Base-by-base conservation (phyloP, 2,113 vertebrate genomes). In the Aphyosemion australe region DNA sequence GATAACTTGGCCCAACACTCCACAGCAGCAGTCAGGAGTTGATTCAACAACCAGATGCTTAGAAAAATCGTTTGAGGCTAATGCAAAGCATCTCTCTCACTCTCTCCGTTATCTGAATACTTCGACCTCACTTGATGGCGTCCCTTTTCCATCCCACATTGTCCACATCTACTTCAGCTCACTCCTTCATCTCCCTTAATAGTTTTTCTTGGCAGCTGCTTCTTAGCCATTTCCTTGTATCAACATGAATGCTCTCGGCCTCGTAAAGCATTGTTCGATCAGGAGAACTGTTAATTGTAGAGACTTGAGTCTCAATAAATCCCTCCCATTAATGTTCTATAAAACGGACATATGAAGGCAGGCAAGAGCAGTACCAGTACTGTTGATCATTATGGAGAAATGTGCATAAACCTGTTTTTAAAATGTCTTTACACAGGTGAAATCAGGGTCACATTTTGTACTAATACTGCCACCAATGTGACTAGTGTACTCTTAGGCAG, bases 21-120 rank as follows among this genome's bases (percentile, higher is more conserved):
- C 46, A 48, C 51, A 69, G 80, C 67, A 69, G 58, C 55, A 71
- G 68, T 51, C 76, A 34, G 61, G 52, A 21, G 62, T 66, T 61
- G 47, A 86, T 80, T 85, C 69, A 70, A 72, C 52, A 45, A 54
- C 71, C 87, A 88, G 77, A 87, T 76, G 74, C 65, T 55, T 62
- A 2, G 2, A 54, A 26, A 63, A 70, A n/a, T n/a, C 58, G 60
- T 21, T 46, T 62, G n/a, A 42, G 52, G 65, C 55, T 67, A 53
- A 72, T 41, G 50, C 31, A 57, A 20, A 72, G 53, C 50, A 54
- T 57, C 69, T 54, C 26, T 5, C 39, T 49, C 50, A 16, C 16
- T 16, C 12, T 1, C 8, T 39, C 61, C 32, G 52, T 31, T 62
- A 57, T 80, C 66, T 61, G 64, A 69, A 59, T 48, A 45, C 62